Base-by-base conservation (phyloP, 2,888 invertebrate genomes). In the Neria commutata region DNA sequence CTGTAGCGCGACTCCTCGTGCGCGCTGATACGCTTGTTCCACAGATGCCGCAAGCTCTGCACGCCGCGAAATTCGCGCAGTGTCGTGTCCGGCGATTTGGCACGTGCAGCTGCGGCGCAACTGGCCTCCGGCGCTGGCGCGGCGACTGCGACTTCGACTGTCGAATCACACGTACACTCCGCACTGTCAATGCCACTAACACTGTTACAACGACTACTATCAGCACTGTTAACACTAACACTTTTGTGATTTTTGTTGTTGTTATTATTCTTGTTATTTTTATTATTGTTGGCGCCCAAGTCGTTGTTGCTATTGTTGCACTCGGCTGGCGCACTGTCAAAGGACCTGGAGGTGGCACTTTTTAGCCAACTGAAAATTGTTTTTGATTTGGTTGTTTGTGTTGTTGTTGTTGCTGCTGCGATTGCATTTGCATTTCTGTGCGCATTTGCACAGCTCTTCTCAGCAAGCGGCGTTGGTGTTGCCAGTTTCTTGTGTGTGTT, bases 11-110 rank as follows among this genome's bases (percentile, higher is more conserved):
- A 63, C 64, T 67, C 55, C 46, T 54, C 52, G 55, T 11, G 51
- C 26, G 19, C 50, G 62, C 69, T 75, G 45, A 81, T 81, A 48
- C 80, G 78, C 60, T 76, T 79, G 66, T 80, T 81, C 82, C 82
- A 82, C 60, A 82, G 71, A 65, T 81, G 66, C 25, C 74, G 78
- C 49, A 82, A 61, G 1, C 75, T 75, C 67, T 81, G 80, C 24
- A 82, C 82, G 25, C 82, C 81, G 11, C 71, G 77, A 67, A 74
- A 77, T 17, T 81, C 79, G 49, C 74, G 70, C 63, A 74, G 66
- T 0, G 66, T 48, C 8, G 58, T 61, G 57, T 66, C 66, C 21
- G 59, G 23, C 24, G 62, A 57, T 57, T 50, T 40, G 52, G 16
- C 45, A 33, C 21, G 45, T 40, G 3, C n/a, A n/a, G n/a, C n/a